Evolutionary conservation across 2,113 vertebrate genomes (phyloP), one percentile per base, ranked within the genome.

Genomic region (Misgurnus anguillicaudatus): DNA sequence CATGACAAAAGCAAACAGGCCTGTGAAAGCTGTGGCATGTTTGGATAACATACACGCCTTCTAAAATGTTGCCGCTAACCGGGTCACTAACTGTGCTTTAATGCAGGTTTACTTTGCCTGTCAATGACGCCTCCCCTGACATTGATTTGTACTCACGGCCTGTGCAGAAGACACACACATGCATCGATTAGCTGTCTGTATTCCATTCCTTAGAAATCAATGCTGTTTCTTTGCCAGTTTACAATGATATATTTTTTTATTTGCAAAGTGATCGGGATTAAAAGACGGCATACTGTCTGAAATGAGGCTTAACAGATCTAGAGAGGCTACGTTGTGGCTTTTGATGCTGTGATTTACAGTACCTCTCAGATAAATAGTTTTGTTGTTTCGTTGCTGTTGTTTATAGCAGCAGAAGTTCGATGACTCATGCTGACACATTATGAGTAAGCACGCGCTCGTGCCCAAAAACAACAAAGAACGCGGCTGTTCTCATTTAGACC

Each of bases 111-210:
- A 82, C 85, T 88, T 87, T 88, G 88, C 85, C 87, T 89, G 86
- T 89, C 88, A 73, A 89, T 87, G 87, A 86, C 87, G 90, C 86
- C 87, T 89, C 87, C 87, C 84, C 86, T 77, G 80, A 11, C 87
- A 92, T 92, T 86, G 91, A 93, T 92, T 87, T 86, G 7, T 85
- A 85, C 84, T 85, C 75, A 76, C 85, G 82, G 91, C 85, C 79
- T 83, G 83, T 82, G 86, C 81, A 61, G 85, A 87, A 87, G 88
- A 89, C 89, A 90, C 89, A 91, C 86, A 86, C 86, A 83, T 72
- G 57, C 82, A 92, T 92, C 78, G 91, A 93, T 91, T 91, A 90
- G 86, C 90, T 91, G 91, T 92, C 91, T 83, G 79, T 86, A 87
- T 85, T 85, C 74, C 80, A 79, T 82, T 83, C 86, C 83, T 64